These are phyloP conservation scores for Smittia sp. DNA, from an alignment of 2,888 invertebrate genomes.

Conservation along the genomic window DNA sequence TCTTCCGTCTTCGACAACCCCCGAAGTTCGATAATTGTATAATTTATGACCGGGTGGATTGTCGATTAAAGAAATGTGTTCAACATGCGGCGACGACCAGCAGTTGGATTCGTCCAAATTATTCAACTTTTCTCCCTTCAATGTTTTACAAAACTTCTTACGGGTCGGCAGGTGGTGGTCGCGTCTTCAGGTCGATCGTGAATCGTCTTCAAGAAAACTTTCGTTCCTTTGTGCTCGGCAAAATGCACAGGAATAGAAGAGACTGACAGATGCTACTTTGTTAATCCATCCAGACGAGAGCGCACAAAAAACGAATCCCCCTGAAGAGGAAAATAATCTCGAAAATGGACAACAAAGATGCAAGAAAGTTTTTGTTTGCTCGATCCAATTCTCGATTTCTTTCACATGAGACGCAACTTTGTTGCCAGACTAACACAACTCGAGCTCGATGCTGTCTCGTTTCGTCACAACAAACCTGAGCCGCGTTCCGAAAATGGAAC, in stretches of 20 bases:
- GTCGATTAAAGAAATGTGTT: conserved; percentile 24
- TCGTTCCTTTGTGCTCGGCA: neutral
- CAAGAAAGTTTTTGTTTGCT: neutral
- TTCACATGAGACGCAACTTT: neutral
- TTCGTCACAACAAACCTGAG: conserved; percentile 18
- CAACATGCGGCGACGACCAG: neutral
- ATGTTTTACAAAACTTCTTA: neutral
- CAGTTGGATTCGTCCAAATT: neutral
- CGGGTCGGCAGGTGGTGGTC: conserved; percentile 21
- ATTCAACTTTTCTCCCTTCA: neutral
- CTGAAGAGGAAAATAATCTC: neutral
- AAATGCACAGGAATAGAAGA: conserved; percentile 9
- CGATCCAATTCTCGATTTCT: neutral
- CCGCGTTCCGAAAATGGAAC: conserved; percentile 8
- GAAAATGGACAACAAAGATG: neutral
- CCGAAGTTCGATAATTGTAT: conserved; percentile 29
- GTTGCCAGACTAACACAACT: neutral
- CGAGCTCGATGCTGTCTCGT: neutral
- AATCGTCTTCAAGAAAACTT: neutral
- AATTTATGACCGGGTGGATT: conserved; percentile 28
- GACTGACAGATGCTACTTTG: conserved; percentile 24
- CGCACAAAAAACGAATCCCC: neutral
- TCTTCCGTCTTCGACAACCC: neutral
- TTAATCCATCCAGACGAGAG: conserved; percentile 27
- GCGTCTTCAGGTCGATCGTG: neutral